Evolutionary conservation across 2,888 invertebrate genomes (phyloP).

Genomic region (Scotopteryx bipunctaria): DNA sequence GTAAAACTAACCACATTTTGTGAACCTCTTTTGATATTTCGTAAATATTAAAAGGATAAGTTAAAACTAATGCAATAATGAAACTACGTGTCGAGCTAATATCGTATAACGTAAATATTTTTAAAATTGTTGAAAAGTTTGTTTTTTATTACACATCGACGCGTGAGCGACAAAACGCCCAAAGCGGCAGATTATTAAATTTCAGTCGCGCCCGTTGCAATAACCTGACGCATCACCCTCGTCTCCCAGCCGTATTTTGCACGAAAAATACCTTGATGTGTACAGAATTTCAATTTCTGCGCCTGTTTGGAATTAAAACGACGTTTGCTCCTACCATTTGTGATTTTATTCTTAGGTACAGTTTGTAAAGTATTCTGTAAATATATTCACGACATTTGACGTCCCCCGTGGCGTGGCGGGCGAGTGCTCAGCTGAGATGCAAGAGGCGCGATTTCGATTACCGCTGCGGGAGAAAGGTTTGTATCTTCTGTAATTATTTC

Average conservation of each 20-base stretch:
- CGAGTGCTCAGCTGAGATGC: too few relatives aligned
- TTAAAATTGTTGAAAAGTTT: conserved; percentile 18
- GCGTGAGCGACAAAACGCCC: conserved; percentile 33
- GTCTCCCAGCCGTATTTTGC: conserved; percentile 10
- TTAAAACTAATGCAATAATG: background rate
- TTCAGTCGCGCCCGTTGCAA: conserved; percentile 43
- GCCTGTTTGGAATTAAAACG: background rate
- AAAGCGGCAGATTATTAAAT: conserved; percentile 51
- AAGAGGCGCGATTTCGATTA: too few relatives aligned
- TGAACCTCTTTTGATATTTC: too few relatives aligned
- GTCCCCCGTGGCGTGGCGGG: too few relatives aligned
- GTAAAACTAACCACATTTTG: too few relatives aligned
- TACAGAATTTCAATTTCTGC: conserved; percentile 6
- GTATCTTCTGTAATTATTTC: too few relatives aligned
- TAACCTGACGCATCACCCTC: conserved; percentile 41
- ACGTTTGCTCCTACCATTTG: too few relatives aligned
- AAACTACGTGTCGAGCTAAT: background rate
- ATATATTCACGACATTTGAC: too few relatives aligned
- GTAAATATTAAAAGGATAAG: too few relatives aligned
- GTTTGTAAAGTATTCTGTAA: too few relatives aligned
- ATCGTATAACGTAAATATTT: conserved; percentile 2
- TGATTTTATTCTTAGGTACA: too few relatives aligned
- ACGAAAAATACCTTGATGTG: conserved; percentile 13
- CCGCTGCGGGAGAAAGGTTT: too few relatives aligned
- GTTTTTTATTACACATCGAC: conserved; percentile 33